A percentile compares a stretch with the other conserved stretches of the same genome.
Evolutionary conservation across 1,140 invertebrate genomes (phyloP).

Genomic region (Heliconius hermathena): DNA sequence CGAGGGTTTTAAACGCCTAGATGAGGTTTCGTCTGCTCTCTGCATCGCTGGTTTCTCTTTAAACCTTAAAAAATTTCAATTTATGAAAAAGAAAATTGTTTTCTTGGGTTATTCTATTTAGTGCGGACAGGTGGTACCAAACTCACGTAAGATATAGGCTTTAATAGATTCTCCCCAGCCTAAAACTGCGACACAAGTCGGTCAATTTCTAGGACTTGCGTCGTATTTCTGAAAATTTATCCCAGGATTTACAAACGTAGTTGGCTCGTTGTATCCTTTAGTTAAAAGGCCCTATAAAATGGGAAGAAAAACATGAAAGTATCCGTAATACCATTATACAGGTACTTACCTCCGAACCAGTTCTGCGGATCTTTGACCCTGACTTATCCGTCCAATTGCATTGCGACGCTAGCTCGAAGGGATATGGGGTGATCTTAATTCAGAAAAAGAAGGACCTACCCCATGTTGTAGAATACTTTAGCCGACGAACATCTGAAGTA

Average conservation of each 20-base stretch:
- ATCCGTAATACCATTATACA: background rate
- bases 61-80: slow-evolving; percentile 16
- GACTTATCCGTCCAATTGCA: background rate
- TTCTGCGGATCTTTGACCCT: background rate
- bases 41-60: slow-evolving; percentile 4
- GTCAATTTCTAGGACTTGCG: background rate
- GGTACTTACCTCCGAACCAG: background rate
- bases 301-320: background rate
- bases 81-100: slow-evolving; percentile 4
- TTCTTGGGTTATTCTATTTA: background rate
- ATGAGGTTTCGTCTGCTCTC: background rate
- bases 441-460: too few relatives aligned
- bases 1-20: slow-evolving; percentile 4
- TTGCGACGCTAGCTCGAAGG: background rate
- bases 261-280: background rate
- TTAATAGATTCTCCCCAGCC: background rate
- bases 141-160: background rate
- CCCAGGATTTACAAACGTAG: background rate
- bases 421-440: background rate
- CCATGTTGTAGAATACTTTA: too few relatives aligned
- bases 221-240: slow-evolving; percentile 1
- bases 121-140: background rate
- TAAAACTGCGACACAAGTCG: background rate
- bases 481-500: too few relatives aligned
- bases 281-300: background rate